Percentiles rank a stretch among this genome's conserved stretches.
phyloP scores from a whole-genome alignment of 1,140 invertebrate genomes.

The Linepithema humile region DNA sequence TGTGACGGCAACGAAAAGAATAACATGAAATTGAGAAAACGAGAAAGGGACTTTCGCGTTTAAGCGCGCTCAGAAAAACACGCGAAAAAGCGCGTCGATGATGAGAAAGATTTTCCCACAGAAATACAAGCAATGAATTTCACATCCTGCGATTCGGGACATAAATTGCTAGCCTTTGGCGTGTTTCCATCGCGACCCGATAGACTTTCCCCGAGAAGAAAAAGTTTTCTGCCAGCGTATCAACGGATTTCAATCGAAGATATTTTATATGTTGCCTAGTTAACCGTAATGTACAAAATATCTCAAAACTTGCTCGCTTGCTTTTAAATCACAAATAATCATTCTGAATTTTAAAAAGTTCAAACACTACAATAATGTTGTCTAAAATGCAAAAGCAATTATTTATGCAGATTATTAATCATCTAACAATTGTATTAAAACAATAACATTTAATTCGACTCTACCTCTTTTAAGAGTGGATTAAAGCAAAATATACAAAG shows the following conservation, averaged over 20 bases:
- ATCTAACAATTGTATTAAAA: no score
- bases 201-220: conserved; percentile 52
- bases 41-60: conserved; percentile 19
- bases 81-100: neutral
- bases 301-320: conserved; percentile 9
- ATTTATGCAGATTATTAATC: no score
- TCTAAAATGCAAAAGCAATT: no score
- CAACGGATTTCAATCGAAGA: neutral
- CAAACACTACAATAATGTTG: no score
- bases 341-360: neutral
- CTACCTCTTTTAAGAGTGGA: no score
- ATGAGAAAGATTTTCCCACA: neutral
- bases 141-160: conserved; percentile 1
- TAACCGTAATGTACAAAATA: neutral
- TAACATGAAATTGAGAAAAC: neutral
- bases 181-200: conserved; percentile 34
- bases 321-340: neutral
- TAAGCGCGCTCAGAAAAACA: neutral
- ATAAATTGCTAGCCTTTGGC: conserved; percentile 20
- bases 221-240: conserved; percentile 42
- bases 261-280: neutral
- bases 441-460: no score
- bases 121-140: conserved; percentile 23
- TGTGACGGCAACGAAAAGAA: neutral
- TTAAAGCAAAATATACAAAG: neutral